These are phyloP conservation scores for Synodontis membranacea DNA, from an alignment of 2,113 vertebrate genomes.

Conservation along the genomic window DNA sequence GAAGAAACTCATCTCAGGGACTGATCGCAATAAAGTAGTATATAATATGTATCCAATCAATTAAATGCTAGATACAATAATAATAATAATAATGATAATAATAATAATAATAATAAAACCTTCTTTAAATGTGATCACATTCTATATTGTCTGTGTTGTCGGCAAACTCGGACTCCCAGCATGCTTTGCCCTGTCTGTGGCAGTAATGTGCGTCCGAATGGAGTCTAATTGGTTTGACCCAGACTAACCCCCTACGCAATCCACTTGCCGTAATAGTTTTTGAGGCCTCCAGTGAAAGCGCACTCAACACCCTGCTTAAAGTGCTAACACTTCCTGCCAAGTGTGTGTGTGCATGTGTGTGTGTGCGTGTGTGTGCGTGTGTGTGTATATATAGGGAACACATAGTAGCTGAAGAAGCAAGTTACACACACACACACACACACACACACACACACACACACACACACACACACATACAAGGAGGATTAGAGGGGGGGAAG, in stretches of 20 bases:
- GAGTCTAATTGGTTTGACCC: constrained; percentile 84
- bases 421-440: neutral
- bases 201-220: constrained; percentile 71
- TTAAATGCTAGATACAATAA: no score
- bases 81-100: no score
- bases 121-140: neutral
- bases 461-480: neutral
- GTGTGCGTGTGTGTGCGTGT: neutral
- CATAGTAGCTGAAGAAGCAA: constrained; percentile 19
- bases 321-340: constrained; percentile 23
- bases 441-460: neutral
- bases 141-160: neutral
- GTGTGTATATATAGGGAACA: neutral
- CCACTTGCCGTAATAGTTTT: constrained; percentile 80
- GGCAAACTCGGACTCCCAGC: constrained; percentile 28
- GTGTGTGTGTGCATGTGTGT: constrained; percentile 7
- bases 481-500: neutral
- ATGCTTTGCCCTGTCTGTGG: constrained; percentile 30
- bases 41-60: neutral
- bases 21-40: neutral
- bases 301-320: constrained; percentile 45
- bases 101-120: no score
- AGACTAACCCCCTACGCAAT: constrained; percentile 76
- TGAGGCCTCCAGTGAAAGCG: constrained; percentile 67
- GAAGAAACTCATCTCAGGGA: neutral